Base-by-base conservation (phyloP, 92 coral and sea anemone genomes). In the Parazoanthus swiftii region DNA sequence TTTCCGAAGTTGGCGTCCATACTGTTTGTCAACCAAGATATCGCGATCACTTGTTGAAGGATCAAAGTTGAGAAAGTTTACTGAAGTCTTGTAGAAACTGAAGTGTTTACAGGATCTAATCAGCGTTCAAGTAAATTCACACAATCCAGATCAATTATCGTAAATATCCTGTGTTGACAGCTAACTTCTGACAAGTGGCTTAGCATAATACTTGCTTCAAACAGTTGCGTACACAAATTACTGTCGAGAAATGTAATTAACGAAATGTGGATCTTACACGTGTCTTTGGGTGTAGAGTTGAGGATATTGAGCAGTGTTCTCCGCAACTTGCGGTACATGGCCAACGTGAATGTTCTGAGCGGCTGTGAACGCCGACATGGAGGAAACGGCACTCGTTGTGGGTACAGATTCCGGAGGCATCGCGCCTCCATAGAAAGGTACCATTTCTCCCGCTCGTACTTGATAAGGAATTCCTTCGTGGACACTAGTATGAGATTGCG, bases 211-310 rank as follows among this genome's bases (percentile, higher is more conserved):
- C 93, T 91, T 89, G 91, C 58, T 89, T 88, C 89, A 88, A 88
- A 85, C 93, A 91, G 91, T 93, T 93, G 89, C 86, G 88, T 92
- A 95, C 94, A 95, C 96, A 93, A 89, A 68, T 83, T 76, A 87
- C 82, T 86, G 86, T 85, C 82, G 51, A 90, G 92, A 84, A 88
- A 77, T 89, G 90, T 89, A 93, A 89, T 89, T 89, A 79, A 82
- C 91, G 86, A 91, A 91, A 82, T 78, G 79, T 81, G 87, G 74
- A 80, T 88, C 89, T 86, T 85, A 94, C 95, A 93, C 92, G 90
- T 95, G 98, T 88, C 98, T 92, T 85, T 95, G 98, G 37, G 98
- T 95, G 88, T 94, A 95, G 36, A 95, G 91, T 58, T 90, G 94
- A 13, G 98, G 96, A 82, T 95, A 95, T 46, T 93, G 88, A 29